Evolutionary conservation across 1,140 invertebrate genomes (phyloP).

Genomic region (Bombus terrestris): DNA sequence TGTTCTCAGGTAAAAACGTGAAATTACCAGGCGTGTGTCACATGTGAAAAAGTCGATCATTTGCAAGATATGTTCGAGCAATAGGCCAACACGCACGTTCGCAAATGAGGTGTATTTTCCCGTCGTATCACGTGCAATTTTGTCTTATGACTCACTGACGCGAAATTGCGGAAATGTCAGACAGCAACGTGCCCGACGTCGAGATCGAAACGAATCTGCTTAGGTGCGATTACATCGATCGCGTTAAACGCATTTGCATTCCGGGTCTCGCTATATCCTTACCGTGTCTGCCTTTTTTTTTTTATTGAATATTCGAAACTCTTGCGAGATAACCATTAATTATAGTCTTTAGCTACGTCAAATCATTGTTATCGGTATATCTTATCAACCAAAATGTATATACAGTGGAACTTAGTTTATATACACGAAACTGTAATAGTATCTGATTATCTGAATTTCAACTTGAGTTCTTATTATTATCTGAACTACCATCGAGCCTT

Average conservation of each 20-base stretch:
- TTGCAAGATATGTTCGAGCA: slow-evolving; percentile 1
- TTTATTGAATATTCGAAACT: neutral
- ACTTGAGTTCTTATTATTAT: too few species aligned
- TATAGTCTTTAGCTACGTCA: neutral
- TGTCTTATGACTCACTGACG: slow-evolving; percentile 34
- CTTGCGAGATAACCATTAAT: too few species aligned
- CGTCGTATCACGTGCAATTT: slow-evolving; percentile 26
- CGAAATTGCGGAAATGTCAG: slow-evolving; percentile 38
- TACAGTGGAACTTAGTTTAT: neutral
- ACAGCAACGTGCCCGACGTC: neutral
- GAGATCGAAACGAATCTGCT: neutral
- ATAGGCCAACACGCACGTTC: slow-evolving; percentile 28
- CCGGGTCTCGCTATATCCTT: too few species aligned
- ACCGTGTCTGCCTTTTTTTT: neutral
- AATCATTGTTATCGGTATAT: neutral
- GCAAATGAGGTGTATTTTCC: slow-evolving; percentile 41
- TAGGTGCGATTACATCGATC: neutral
- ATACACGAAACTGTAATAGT: too few species aligned
- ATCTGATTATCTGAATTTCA: too few species aligned
- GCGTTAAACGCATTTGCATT: neutral
- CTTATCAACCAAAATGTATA: neutral
- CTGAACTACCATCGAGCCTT: too few species aligned
- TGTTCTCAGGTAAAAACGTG: neutral
- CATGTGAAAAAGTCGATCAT: neutral
- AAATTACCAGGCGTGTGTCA: slow-evolving; percentile 1